These are phyloP conservation scores for Drosophila eohydei DNA, from an alignment of 2,888 invertebrate genomes.

Conservation along the genomic window DNA sequence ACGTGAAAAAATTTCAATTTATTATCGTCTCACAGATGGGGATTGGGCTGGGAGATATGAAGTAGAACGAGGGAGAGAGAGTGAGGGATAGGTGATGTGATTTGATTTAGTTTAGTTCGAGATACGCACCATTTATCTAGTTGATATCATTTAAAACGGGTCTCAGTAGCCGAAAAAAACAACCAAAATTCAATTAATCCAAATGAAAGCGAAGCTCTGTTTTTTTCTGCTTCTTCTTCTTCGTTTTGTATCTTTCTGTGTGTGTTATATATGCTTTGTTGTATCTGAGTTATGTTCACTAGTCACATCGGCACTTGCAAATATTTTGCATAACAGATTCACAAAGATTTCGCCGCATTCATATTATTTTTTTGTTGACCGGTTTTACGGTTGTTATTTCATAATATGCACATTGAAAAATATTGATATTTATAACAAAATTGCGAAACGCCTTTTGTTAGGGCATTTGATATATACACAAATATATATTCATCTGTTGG, in stretches of 20 bases:
- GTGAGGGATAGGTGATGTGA: not conserved
- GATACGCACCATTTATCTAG: constrained; percentile 82
- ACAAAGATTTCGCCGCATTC: constrained; percentile 55
- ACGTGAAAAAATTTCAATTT: constrained; percentile 54
- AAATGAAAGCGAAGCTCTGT: constrained; percentile 54
- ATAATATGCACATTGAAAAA: constrained; percentile 45
- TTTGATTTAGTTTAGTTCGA: constrained; percentile 43
- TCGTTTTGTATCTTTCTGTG: constrained; percentile 13
- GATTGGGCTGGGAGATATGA: not conserved
- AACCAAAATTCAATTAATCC: constrained; percentile 58
- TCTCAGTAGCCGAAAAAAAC: constrained; percentile 46
- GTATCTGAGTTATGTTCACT: constrained; percentile 39
- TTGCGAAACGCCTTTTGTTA: constrained; percentile 19
- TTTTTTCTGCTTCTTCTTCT: constrained; percentile 24
- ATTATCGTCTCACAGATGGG: constrained; percentile 32
- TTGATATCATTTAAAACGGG: constrained; percentile 73
- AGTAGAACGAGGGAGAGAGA: not conserved
- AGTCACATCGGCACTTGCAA: constrained; percentile 55
- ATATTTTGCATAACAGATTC: constrained; percentile 56
- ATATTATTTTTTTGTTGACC: constrained; percentile 35
- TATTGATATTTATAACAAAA: constrained; percentile 27
- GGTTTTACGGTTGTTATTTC: constrained; percentile 48
- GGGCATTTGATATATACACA: not conserved
- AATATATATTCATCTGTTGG: constrained; percentile 12
- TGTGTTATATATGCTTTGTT: constrained; percentile 22